phyloP scores from a whole-genome alignment of 2,888 invertebrate species.

The Bruchidius siliquastri region DNA sequence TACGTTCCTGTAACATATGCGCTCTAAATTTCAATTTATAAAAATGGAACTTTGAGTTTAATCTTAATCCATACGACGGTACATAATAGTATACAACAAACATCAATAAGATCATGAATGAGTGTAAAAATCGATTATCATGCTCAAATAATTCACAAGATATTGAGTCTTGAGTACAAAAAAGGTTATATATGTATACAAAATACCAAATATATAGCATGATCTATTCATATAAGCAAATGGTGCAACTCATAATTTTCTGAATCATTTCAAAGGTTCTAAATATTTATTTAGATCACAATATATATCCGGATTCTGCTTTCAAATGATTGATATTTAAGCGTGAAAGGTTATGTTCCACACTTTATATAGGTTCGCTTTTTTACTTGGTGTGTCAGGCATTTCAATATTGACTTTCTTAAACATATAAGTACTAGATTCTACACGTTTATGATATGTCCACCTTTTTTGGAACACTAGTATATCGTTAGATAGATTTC shows the following conservation, averaged over 20 bases:
- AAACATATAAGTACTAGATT: conserved; percentile 6
- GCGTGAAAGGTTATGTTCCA: neutral
- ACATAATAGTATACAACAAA: no score
- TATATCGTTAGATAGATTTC: neutral
- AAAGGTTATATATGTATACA: neutral
- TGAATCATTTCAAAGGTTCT: no score
- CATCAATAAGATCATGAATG: no score
- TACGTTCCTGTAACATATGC: no score
- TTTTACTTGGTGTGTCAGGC: conserved; percentile 16
- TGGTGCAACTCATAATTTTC: no score
- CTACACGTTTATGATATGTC: conserved; percentile 24
- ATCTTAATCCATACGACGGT: no score
- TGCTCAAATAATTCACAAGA: no score
- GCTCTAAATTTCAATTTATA: no score
- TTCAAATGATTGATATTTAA: neutral
- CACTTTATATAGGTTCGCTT: neutral
- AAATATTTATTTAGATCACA: neutral
- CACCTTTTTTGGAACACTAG: conserved; percentile 23
- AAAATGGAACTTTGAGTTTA: no score
- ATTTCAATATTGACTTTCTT: conserved; percentile 21
- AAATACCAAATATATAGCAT: neutral
- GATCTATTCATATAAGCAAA: neutral
- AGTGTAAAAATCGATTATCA: no score
- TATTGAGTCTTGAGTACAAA: neutral
- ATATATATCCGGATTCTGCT: neutral